Evolutionary conservation across 92 coral and sea anemone genomes (phyloP), one percentile per base, ranked within the genome.

Genomic region (Phenganax stokvisi): DNA sequence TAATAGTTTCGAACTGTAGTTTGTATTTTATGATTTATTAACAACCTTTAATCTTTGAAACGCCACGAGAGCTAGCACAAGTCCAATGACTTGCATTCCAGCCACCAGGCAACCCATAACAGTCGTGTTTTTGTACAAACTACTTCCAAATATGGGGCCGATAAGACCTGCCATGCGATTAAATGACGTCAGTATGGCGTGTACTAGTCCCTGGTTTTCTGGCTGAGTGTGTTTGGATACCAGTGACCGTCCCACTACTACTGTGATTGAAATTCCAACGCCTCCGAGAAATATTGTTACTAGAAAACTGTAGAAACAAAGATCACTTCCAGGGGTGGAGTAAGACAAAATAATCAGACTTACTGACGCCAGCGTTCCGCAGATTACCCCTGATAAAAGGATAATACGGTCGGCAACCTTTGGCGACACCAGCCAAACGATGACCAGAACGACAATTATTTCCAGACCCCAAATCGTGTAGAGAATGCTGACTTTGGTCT

Each of bases 81-180:
- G 63, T 47, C 83, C 83, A 47, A 79, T 2, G 16, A 79, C 10
- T 25, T 79, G 83, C 17, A 64, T 51, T n/a, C 37, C 72, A 47
- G 51, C 83, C n/a, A 79, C 65, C 37, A 63, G 0, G 10, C 56
- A 79, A 16, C 83, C 83, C 59, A 79, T 79, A 28, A 37, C 4
- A 47, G 56, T 66, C 69, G 65, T 79, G 25, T 79, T 55, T 5
- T 59, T 79, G 74, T 79, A 79, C 57, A 66, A 64, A 79, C 73
- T 79, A 15, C 83, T 79, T 44, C 83, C 83, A 65, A 79, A 79
- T 79, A 79, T 79, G n/a, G 83, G 83, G 51, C 83, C 83, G 12
- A 60, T 15, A 9, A 79, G 74, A 47, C 83, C 83, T 9, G 83
- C 83, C 62, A 79, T 31, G 56, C 83, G 83, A 79, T 79, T 79